Conservation (phyloP, 1,140 invertebrate species). For the Caenorhabditis latens region DNA sequence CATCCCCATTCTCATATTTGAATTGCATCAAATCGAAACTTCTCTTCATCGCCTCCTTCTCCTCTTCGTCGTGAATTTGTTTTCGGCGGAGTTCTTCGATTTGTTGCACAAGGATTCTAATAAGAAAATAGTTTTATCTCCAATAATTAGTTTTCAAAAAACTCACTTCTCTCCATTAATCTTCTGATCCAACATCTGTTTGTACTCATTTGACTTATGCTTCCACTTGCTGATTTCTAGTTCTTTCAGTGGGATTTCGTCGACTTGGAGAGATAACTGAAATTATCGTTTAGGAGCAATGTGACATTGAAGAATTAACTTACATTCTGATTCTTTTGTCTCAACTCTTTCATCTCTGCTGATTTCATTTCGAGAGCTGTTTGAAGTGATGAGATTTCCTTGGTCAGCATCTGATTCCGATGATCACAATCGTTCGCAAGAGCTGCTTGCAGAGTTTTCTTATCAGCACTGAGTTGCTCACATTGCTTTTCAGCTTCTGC, state of each 20-base stretch:
- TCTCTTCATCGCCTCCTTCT: slow-evolving; percentile 59
- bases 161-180: slow-evolving; percentile 58
- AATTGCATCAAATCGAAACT: slow-evolving; percentile 61
- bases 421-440: slow-evolving; percentile 63
- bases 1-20: slow-evolving; percentile 60
- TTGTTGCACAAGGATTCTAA: slow-evolving; percentile 62
- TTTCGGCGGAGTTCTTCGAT: slow-evolving; percentile 61
- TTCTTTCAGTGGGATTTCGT: slow-evolving; percentile 67
- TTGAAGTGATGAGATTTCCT: slow-evolving; percentile 65
- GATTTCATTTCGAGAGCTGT: slow-evolving; percentile 67
- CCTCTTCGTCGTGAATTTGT: slow-evolving; percentile 46
- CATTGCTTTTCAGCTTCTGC: slow-evolving; percentile 62
- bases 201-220: slow-evolving; percentile 60
- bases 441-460: slow-evolving; percentile 62
- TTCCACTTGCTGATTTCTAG: slow-evolving; percentile 68
- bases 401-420: slow-evolving; percentile 65
- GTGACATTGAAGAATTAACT: neutral
- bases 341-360: slow-evolving; percentile 66
- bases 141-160: neutral
- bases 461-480: slow-evolving; percentile 63
- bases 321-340: slow-evolving; percentile 65
- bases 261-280: slow-evolving; percentile 63
- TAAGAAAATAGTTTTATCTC: neutral
- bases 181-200: slow-evolving; percentile 62
- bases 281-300: neutral